Base-by-base conservation (phyloP, 2,113 vertebrate species). In the Vulpes ferrilata region DNA sequence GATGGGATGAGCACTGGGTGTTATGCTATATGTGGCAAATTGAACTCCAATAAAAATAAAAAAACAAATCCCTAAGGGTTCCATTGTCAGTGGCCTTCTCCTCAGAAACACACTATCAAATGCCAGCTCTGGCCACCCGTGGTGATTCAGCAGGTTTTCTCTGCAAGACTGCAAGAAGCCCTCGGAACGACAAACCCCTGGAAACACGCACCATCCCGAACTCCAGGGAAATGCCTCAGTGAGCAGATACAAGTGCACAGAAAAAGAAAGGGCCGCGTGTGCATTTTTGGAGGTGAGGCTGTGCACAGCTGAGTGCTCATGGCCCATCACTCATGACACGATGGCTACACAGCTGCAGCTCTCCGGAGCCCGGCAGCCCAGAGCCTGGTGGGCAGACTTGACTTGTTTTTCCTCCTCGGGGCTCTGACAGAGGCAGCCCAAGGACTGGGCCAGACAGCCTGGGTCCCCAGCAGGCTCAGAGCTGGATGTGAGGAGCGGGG, bases 391-490 rank as follows among this genome's bases (percentile, higher is more conserved):
- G 51, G 55, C 7, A 53, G 8, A 30, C 25, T 0, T 43, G 85
- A 3, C 64, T 95, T 64, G 53, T 38, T 85, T 67, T 10, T 88
- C 96, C 95, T 86, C 95, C 76, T 93, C 73, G 17, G 79, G 86
- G 20, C n/a, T 97, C 97, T 96, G 94, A 97, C 92, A 96, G 85
- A 79, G 97, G 91, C 91, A 16, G 0, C 84, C 93, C 43, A 43
- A 43, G 43, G 43, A 43, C 43, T 43, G 43, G 98, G 84, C 62
- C 88, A 95, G 80, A 38, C 97, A 96, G 86, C 96, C 96, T 95
- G 92, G 98, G 98, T 97, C 89, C 86, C 84, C 88, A 82, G 62
- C 78, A 5, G 64, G 97, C 85, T 95, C 96, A 97, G 88, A 84
- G 10, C 57, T 5, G 59, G 91, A 76, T 48, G 67, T 90, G 88